A percentile compares a stretch with the other conserved stretches of the same genome.
Conservation (phyloP, 2,888 invertebrate species). For the Diarsia dahlii region DNA sequence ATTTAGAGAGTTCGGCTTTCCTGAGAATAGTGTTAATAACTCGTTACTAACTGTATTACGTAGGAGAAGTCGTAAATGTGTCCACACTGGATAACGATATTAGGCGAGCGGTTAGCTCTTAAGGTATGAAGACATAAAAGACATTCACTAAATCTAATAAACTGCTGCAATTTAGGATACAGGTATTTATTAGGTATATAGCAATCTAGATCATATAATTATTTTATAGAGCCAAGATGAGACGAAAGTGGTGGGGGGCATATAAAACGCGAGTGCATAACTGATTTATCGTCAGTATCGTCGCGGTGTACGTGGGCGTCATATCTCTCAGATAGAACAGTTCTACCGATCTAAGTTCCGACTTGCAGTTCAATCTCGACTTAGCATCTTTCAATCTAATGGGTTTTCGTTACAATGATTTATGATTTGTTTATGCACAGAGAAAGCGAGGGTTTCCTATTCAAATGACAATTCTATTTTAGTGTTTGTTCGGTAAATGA, state of each 20-base stretch:
- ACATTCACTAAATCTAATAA: constrained; percentile 33
- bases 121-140: constrained; percentile 36
- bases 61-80: constrained; percentile 50
- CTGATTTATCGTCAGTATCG: constrained; percentile 73
- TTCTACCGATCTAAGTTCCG: constrained; percentile 69
- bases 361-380: constrained; percentile 75
- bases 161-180: constrained; percentile 12
- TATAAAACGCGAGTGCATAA: constrained; percentile 69
- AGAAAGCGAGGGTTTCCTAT: constrained; percentile 73
- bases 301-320: constrained; percentile 73
- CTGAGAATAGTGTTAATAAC: constrained; percentile 53
- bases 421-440: constrained; percentile 80
- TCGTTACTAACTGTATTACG: constrained; percentile 46
- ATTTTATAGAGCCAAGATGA: neutral
- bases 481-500: constrained; percentile 62
- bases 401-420: constrained; percentile 76
- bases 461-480: constrained; percentile 66
- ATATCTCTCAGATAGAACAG: constrained; percentile 68
- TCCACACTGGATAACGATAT: constrained; percentile 49
- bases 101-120: constrained; percentile 38
- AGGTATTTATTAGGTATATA: constrained; percentile 1
- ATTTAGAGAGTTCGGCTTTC: constrained; percentile 44
- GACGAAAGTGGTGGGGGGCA: constrained; percentile 57
- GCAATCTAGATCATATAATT: neutral
- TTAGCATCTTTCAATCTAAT: constrained; percentile 77